These are phyloP conservation scores for Telmatochromis sp. DNA, from an alignment of 2,113 vertebrate species.

Conservation along the genomic window DNA sequence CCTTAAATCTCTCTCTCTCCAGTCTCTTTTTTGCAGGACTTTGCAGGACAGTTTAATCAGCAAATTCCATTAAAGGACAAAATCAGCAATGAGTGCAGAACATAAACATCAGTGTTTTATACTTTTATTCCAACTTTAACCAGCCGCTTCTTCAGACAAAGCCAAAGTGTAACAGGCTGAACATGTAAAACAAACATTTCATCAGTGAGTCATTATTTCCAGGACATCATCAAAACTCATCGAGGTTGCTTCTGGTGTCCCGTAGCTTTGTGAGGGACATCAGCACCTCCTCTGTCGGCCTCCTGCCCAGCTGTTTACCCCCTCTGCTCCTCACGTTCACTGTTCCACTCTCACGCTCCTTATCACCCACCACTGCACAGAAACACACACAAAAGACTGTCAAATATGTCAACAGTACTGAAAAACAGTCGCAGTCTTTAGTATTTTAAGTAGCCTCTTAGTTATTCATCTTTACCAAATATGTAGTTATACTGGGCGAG, in stretches of 20 bases:
- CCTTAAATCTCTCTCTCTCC: background rate
- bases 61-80: background rate
- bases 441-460: background rate
- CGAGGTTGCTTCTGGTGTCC: slow-evolving; percentile 69
- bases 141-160: background rate
- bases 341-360: slow-evolving; percentile 67
- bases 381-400: background rate
- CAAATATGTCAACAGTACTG: background rate
- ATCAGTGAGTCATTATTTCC: background rate
- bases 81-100: background rate
- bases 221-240: slow-evolving; percentile 64
- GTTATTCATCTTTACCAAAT: slow-evolving; percentile 72
- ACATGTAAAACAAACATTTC: background rate
- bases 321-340: slow-evolving; percentile 78
- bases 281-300: slow-evolving; percentile 59
- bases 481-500: slow-evolving; percentile 87
- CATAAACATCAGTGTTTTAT: background rate
- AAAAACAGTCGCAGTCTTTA: background rate
- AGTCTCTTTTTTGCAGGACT: background rate
- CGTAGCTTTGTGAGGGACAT: slow-evolving; percentile 68
- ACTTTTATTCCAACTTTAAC: slow-evolving; percentile 35
- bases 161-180: background rate
- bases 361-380: slow-evolving; percentile 76
- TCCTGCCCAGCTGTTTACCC: slow-evolving; percentile 70
- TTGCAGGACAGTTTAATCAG: background rate